A percentile compares a stretch with the other conserved stretches of the same genome.
These are phyloP conservation scores for Montipora sp. DNA, from an alignment of 64 coral and sea anemone genomes.

Conservation along the genomic window DNA sequence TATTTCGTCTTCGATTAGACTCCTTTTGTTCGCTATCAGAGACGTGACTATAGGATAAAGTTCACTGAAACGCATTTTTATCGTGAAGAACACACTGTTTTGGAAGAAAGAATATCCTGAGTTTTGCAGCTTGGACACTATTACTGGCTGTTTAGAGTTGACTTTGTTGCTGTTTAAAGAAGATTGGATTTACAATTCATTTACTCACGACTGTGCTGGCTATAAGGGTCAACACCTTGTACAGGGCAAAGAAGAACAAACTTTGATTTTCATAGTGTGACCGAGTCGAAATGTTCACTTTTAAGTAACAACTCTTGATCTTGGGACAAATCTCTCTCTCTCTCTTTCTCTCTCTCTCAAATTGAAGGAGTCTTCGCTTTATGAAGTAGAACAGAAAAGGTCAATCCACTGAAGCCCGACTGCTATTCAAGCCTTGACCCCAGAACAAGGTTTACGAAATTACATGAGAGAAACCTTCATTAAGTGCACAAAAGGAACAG, in stretches of 20 bases:
- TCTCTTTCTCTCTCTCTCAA: background rate
- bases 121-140: background rate
- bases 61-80: background rate
- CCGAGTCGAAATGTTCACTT: too few relatives aligned
- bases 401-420: background rate
- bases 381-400: background rate
- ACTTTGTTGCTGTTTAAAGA: background rate
- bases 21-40: background rate
- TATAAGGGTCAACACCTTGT: background rate
- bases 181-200: background rate
- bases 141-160: background rate
- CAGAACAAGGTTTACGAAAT: background rate
- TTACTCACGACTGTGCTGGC: background rate
- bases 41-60: background rate
- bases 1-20: slow-evolving; percentile 13
- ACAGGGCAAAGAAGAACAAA: background rate
- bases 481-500: background rate
- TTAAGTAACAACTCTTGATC: background rate
- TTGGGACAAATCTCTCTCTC: background rate
- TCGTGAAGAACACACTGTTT: background rate
- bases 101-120: background rate
- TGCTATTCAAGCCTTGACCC: background rate
- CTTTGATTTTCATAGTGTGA: background rate
- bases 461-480: background rate
- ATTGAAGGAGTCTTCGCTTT: background rate